phyloP scores from a whole-genome alignment of 2,797 vertebrate species.

The Mareca penelope region DNA sequence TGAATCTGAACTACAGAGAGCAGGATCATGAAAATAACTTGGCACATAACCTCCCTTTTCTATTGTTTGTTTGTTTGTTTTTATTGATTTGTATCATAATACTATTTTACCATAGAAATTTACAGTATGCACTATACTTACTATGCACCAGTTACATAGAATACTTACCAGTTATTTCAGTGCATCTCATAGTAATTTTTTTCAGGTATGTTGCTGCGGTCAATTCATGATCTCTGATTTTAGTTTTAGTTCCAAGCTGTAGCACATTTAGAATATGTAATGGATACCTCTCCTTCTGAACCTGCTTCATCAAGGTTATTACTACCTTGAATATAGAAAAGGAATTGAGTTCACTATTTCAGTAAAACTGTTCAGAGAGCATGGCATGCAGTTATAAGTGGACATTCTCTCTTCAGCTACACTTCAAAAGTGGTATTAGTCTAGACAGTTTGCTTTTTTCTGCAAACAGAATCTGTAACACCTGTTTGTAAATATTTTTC shows the following conservation, averaged over 20 bases:
- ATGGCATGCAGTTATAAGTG: background rate
- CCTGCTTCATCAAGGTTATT: constrained; percentile 84
- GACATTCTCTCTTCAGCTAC: background rate
- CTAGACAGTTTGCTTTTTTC: background rate
- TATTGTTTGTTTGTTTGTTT: background rate
- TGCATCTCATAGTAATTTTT: constrained; percentile 85
- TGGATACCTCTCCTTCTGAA: constrained; percentile 74
- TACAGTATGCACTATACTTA: background rate
- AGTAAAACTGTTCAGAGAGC: background rate
- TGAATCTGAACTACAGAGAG: background rate
- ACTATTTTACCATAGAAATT: background rate
- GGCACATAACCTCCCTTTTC: too few species aligned
- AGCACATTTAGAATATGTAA: constrained; percentile 85
- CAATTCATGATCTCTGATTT: constrained; percentile 84
- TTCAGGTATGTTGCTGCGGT: constrained; percentile 87
- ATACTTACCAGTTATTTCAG: constrained; percentile 87
- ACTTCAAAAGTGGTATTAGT: background rate
- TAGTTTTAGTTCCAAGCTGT: constrained; percentile 88
- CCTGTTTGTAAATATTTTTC: background rate
- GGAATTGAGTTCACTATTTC: background rate
- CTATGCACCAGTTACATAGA: background rate
- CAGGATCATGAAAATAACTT: background rate
- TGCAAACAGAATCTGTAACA: background rate
- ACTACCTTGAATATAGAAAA: constrained; percentile 78
- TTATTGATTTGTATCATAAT: background rate